Evolutionary conservation across 2,113 vertebrate species (phyloP).

Genomic region (Gopherus flavomarginatus): DNA sequence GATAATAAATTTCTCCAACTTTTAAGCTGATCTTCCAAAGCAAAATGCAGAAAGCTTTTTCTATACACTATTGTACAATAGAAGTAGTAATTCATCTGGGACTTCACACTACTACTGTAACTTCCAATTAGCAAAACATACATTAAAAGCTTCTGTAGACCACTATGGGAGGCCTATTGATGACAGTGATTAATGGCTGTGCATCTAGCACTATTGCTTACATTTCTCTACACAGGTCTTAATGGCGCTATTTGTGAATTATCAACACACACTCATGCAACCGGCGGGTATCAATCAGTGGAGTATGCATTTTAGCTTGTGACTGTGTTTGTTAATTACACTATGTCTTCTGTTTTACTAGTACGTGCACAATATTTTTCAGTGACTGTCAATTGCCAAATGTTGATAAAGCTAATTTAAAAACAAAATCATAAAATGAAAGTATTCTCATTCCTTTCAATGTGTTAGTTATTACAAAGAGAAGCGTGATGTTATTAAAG

Average conservation of each 20-base stretch:
- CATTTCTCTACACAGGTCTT: not conserved
- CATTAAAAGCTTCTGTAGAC: constrained; percentile 29
- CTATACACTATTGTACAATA: not conserved
- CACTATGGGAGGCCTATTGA: constrained; percentile 6
- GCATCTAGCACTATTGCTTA: not conserved
- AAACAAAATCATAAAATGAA: not conserved
- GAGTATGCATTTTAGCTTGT: not conserved
- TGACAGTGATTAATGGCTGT: constrained; percentile 13
- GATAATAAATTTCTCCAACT: constrained; percentile 60
- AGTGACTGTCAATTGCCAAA: constrained; percentile 17
- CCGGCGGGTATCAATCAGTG: accelerated
- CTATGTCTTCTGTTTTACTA: not conserved
- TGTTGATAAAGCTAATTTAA: not conserved
- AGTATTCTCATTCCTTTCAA: accelerated
- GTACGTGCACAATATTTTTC: not conserved
- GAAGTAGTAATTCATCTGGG: constrained; percentile 55
- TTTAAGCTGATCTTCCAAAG: constrained; percentile 44
- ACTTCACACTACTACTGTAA: not conserved
- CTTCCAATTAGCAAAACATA: constrained; percentile 64
- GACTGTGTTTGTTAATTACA: not conserved
- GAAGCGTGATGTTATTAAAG: not conserved
- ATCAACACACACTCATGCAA: not conserved
- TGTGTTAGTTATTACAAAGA: not conserved
- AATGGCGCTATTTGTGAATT: not conserved
- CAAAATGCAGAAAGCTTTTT: constrained; percentile 44